These are phyloP conservation scores for Anorthoa munda DNA, from an alignment of 2,888 invertebrate genomes.

Conservation along the genomic window DNA sequence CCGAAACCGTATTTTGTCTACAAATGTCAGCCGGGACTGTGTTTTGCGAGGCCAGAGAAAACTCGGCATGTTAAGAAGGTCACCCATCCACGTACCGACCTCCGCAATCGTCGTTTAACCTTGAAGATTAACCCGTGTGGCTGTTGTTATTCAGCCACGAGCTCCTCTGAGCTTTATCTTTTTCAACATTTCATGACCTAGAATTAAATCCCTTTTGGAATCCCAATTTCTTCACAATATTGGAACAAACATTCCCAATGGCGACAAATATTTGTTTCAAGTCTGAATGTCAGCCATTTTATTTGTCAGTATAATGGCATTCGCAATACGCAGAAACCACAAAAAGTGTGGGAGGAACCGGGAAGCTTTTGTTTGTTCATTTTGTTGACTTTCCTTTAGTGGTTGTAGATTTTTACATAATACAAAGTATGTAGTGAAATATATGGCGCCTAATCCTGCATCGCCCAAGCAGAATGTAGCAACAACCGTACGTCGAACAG, in stretches of 20 bases:
- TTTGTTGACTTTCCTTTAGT: slow-evolving; percentile 19
- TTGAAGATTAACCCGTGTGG: too few species aligned
- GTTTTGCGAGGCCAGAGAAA: too few species aligned
- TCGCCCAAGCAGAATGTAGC: too few species aligned
- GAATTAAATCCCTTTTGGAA: background rate
- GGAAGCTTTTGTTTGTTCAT: slow-evolving; percentile 29
- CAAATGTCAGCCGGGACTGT: too few species aligned
- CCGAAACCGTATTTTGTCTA: too few species aligned
- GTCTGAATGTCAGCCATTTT: slow-evolving; percentile 35
- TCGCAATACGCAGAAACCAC: slow-evolving; percentile 11
- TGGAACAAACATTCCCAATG: slow-evolving; percentile 46
- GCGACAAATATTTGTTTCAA: slow-evolving; percentile 50
- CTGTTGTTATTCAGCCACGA: background rate
- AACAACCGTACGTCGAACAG: too few species aligned
- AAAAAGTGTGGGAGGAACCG: slow-evolving; percentile 5
- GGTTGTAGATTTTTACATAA: background rate
- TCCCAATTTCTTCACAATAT: slow-evolving; percentile 26
- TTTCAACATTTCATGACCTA: background rate
- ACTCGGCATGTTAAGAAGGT: too few species aligned
- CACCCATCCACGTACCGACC: too few species aligned
- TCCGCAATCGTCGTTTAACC: too few species aligned
- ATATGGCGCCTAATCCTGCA: too few species aligned
- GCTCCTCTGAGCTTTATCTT: too few species aligned
- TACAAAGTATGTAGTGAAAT: background rate
- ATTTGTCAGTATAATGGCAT: slow-evolving; percentile 49